Evolutionary conservation across 2,888 invertebrate species (phyloP).

Genomic region (Seira musarum): DNA sequence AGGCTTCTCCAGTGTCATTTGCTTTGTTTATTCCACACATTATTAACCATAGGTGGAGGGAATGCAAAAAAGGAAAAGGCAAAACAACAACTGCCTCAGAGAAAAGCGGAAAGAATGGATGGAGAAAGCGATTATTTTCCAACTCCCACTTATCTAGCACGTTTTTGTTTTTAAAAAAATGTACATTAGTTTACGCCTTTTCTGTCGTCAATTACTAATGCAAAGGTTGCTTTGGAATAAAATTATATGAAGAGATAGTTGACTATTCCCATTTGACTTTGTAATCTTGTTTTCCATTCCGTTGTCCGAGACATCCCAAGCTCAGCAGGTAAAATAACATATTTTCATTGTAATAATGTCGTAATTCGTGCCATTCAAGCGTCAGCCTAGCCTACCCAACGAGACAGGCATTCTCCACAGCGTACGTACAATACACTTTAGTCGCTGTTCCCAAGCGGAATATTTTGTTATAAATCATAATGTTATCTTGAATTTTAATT

Average conservation of each 20-base stretch:
- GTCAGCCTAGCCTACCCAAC: too few species aligned
- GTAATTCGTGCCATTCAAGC: too few species aligned
- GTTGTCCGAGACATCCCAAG: too few species aligned
- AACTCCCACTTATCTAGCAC: background rate
- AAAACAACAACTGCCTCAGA: background rate
- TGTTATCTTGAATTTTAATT: too few species aligned
- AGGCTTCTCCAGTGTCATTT: slow-evolving; percentile 66
- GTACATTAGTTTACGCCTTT: background rate
- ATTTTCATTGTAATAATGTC: too few species aligned
- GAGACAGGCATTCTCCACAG: too few species aligned
- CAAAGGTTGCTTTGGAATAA: background rate
- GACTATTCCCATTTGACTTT: background rate
- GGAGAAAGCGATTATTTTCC: slow-evolving; percentile 11
- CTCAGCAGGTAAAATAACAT: too few species aligned
- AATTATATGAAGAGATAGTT: background rate
- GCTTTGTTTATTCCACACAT: slow-evolving; percentile 64
- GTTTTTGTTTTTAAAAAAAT: background rate
- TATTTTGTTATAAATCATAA: too few species aligned
- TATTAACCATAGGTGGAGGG: slow-evolving; percentile 59
- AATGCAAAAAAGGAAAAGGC: slow-evolving; percentile 9
- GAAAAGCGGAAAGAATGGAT: too few species aligned
- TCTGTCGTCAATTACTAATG: slow-evolving; percentile 4
- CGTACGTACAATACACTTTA: too few species aligned
- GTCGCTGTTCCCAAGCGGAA: too few species aligned
- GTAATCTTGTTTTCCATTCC: slow-evolving; percentile 17